Evolutionary conservation across 2,113 vertebrate species (phyloP).

Genomic region (Oncorhynchus nerka): DNA sequence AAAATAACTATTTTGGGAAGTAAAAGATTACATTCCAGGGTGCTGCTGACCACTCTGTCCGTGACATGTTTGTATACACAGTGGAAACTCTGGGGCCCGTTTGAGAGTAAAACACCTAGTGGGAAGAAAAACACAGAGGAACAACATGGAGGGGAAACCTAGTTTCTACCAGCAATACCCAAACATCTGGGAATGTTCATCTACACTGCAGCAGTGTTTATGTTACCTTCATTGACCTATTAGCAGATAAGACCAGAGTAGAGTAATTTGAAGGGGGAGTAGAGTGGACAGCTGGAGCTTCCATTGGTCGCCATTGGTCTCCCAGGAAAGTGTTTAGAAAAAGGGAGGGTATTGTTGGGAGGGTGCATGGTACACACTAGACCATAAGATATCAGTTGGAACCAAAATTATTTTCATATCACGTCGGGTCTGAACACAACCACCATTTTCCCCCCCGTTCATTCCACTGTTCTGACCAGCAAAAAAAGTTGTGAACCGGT

Average conservation of each 20-base stretch:
- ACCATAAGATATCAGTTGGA: constrained; percentile 4
- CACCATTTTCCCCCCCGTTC: too few species aligned
- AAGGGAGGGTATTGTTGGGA: not conserved
- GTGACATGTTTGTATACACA: not conserved
- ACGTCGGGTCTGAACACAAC: too few species aligned
- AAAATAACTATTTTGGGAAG: not conserved
- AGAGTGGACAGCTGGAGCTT: constrained; percentile 16
- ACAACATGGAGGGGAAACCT: not conserved
- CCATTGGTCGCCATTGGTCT: not conserved
- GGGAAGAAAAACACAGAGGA: not conserved
- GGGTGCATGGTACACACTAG: not conserved
- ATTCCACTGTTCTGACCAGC: too few species aligned
- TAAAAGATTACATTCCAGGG: not conserved
- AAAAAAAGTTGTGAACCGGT: too few species aligned
- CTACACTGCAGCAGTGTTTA: not conserved
- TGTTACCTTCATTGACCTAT: not conserved
- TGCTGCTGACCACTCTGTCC: not conserved
- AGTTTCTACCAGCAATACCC: not conserved
- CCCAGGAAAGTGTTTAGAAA: constrained; percentile 25
- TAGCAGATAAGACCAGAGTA: not conserved
- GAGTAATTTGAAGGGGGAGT: not conserved
- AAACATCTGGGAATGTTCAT: constrained; percentile 5
- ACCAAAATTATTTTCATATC: too few species aligned
- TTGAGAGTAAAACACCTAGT: not conserved
- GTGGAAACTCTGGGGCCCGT: too few species aligned